Conservation (phyloP, 2,797 vertebrate species). For the Stomatorhinus walkeri region DNA sequence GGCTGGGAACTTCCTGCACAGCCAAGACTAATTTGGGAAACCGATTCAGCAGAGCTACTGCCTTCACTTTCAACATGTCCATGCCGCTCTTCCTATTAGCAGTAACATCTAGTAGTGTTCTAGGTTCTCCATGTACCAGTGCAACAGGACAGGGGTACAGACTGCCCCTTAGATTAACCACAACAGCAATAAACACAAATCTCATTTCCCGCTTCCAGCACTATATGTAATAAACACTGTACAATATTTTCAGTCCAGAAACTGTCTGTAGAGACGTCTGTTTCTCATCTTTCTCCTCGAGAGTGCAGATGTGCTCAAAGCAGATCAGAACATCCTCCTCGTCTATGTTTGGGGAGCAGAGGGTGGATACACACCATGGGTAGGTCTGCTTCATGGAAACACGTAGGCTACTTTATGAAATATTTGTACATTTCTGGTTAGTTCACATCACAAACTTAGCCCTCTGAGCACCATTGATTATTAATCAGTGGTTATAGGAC, state of each 20-base stretch:
- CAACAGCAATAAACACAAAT: neutral
- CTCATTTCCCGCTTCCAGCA: neutral
- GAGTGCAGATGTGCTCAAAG: constrained; percentile 89
- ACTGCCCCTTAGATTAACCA: constrained; percentile 60
- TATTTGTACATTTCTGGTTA: neutral
- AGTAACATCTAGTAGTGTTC: neutral
- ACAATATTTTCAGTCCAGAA: neutral
- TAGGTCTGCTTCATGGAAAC: neutral
- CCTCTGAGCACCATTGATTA: neutral
- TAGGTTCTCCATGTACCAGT: constrained; percentile 95
- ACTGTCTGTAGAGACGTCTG: constrained; percentile 77
- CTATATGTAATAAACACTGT: neutral
- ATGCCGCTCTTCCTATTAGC: neutral
- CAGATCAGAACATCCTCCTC: constrained; percentile 96
- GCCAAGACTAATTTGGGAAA: constrained; percentile 94
- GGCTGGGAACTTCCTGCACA: constrained; percentile 78
- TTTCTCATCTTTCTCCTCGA: constrained; percentile 95
- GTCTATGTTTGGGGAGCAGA: constrained; percentile 79
- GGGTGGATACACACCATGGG: neutral
- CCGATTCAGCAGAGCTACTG: constrained; percentile 81
- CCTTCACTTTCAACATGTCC: constrained; percentile 59
- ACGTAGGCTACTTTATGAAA: neutral
- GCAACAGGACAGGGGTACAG: constrained; percentile 91
- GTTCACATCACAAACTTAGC: neutral
- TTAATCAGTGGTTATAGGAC: neutral